Evolutionary conservation across 1,140 invertebrate genomes (phyloP), one percentile per base, ranked within the genome.

Genomic region (Eufriesea mexicana): DNA sequence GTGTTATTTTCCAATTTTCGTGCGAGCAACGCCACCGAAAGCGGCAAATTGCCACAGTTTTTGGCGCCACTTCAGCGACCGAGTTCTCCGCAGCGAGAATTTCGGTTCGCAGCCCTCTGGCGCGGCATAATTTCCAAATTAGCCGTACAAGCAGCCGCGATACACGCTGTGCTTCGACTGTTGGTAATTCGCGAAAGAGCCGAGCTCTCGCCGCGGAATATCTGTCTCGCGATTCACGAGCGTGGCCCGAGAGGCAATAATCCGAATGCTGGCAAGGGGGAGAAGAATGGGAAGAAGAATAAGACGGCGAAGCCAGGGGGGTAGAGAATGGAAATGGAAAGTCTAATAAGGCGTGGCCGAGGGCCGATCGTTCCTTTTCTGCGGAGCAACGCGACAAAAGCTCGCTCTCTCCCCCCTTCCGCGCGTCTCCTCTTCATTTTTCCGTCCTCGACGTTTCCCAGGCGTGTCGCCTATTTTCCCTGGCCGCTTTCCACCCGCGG

Each of bases 301-400:
- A 28, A 5, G n/a, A 23, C 2, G 8, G 20, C 20, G 10, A 42
- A 10, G 16, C 10, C 10, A 20, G 7, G 23, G 18, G 35, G 10
- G 12, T 20, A 23, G 23, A 6, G 23, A 67, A 45, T 45, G 42
- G 35, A 45, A 67, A 45, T n/a, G 79, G 67, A 75, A 81, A 75
- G 42, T 81, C 61, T 81, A 81, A 81, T 85, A 81, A 75, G 51
- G 49, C 49, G 70, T 74, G 61, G 71, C 66, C 4, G 35, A 54
- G 54, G n/a, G 12, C 20, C 57, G 70, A 73, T 74, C 47, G 59
- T 55, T 57, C 23, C 71, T 35, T 35, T 35, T 73, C 51, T 6
- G 10, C 25, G 57, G 20, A 74, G 57, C 45, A 75, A 5, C 42
- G n/a, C 14, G 42, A 59, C 77, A 59, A 71, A 78, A 71, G 61